phyloP scores from a whole-genome alignment of 2,113 vertebrate species.

The Siphamia tubifer region DNA sequence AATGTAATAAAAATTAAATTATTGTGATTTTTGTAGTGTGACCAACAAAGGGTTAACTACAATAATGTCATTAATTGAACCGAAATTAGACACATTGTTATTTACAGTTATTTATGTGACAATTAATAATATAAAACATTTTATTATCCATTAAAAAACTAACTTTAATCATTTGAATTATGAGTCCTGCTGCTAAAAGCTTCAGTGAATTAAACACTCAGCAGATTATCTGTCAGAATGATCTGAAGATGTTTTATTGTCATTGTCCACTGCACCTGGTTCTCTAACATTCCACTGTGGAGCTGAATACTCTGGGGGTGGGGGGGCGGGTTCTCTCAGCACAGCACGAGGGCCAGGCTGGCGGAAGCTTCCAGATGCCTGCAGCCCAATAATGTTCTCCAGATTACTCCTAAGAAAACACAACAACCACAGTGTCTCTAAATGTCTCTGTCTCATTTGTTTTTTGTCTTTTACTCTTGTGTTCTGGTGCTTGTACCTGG shows the following conservation, averaged over 20 bases:
- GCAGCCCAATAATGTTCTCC: conserved; percentile 41
- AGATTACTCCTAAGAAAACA: conserved; percentile 59
- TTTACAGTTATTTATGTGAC: too few species aligned
- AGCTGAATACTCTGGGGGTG: conserved; percentile 26
- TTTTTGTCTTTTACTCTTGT: neutral
- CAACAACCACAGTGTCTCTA: neutral
- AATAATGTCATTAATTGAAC: too few species aligned
- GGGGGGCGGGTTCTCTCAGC: conserved; percentile 9
- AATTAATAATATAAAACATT: too few species aligned
- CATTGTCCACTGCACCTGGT: conserved; percentile 16
- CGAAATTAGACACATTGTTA: too few species aligned
- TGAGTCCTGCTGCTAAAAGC: too few species aligned
- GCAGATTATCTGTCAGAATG: too few species aligned
- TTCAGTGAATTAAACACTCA: too few species aligned
- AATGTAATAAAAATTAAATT: too few species aligned
- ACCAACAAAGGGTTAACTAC: too few species aligned
- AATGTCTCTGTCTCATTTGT: neutral
- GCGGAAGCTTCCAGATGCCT: conserved; percentile 20
- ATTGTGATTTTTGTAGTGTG: too few species aligned
- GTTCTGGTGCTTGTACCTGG: conserved; percentile 55
- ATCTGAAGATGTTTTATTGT: neutral
- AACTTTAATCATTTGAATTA: too few species aligned
- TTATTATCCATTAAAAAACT: too few species aligned
- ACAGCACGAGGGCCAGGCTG: conserved; percentile 8
- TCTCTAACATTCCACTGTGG: conserved; percentile 49